Evolutionary conservation across 2,113 vertebrate species (phyloP).

Genomic region (Paramisgurnus dabryanus): DNA sequence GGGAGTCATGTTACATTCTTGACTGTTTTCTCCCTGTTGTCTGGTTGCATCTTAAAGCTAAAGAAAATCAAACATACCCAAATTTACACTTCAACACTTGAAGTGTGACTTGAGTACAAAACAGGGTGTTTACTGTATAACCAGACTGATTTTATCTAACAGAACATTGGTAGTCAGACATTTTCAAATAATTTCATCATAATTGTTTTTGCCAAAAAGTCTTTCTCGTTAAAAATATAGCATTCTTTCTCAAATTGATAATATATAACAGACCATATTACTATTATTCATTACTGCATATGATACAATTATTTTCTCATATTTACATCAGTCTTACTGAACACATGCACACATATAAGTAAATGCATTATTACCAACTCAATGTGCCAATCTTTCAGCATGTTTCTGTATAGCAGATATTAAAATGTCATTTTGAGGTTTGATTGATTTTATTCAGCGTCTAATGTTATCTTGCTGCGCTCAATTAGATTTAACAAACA

Average conservation of each 20-base stretch:
- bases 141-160: background rate
- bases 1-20: conserved; percentile 74
- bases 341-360: conserved; percentile 55
- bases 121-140: background rate
- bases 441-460: conserved; percentile 74
- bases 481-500: conserved; percentile 74
- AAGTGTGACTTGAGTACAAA: conserved; percentile 1
- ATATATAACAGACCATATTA: conserved; percentile 9
- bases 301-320: conserved; percentile 59
- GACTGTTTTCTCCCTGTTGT: conserved; percentile 74
- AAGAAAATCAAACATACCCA: conserved; percentile 67
- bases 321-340: conserved; percentile 72
- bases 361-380: conserved; percentile 69
- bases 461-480: conserved; percentile 63
- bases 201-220: background rate
- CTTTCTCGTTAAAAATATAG: background rate
- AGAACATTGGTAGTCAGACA: background rate
- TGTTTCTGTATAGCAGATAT: conserved; percentile 68
- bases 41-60: conserved; percentile 69
- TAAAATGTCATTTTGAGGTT: conserved; percentile 75
- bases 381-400: conserved; percentile 73
- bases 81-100: background rate
- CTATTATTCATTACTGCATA: conserved; percentile 31
- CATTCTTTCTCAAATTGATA: background rate
- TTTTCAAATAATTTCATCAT: background rate